phyloP scores from a whole-genome alignment of 2,888 invertebrate genomes.

The Calliphora vomitoria region DNA sequence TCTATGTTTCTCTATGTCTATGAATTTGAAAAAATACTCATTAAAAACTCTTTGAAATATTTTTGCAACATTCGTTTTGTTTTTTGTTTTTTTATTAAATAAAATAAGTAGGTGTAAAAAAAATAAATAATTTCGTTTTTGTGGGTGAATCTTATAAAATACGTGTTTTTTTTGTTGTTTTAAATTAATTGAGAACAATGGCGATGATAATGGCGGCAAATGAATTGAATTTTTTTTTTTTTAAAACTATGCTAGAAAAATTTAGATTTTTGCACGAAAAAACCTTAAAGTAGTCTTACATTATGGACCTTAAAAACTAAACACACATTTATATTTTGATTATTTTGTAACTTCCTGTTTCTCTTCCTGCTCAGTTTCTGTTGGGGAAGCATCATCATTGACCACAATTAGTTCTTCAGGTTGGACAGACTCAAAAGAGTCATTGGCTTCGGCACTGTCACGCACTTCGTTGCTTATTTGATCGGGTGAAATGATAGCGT shows the following conservation, averaged over 20 bases:
- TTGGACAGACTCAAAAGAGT: constrained; percentile 79
- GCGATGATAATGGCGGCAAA: constrained; percentile 63
- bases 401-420: constrained; percentile 82
- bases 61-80: constrained; percentile 14
- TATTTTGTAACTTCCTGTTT: neutral
- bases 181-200: constrained; percentile 57
- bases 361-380: neutral
- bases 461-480: constrained; percentile 78
- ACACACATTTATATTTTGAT: neutral
- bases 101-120: constrained; percentile 21
- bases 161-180: neutral
- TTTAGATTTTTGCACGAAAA: constrained; percentile 11
- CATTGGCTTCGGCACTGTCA: constrained; percentile 79
- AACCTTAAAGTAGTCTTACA: constrained; percentile 43
- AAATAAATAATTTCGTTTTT: constrained; percentile 59
- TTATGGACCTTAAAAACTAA: constrained; percentile 21
- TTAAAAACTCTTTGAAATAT: neutral
- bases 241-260: neutral
- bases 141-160: constrained; percentile 39
- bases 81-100: constrained; percentile 41
- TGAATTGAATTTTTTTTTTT: constrained; percentile 10
- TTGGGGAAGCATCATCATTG: constrained; percentile 78
- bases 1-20: too few species aligned
- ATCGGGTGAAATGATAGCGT: constrained; percentile 73
- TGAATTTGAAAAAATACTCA: too few species aligned